Conservation (phyloP, 2,113 vertebrate species). For the Ophiodon elongatus region DNA sequence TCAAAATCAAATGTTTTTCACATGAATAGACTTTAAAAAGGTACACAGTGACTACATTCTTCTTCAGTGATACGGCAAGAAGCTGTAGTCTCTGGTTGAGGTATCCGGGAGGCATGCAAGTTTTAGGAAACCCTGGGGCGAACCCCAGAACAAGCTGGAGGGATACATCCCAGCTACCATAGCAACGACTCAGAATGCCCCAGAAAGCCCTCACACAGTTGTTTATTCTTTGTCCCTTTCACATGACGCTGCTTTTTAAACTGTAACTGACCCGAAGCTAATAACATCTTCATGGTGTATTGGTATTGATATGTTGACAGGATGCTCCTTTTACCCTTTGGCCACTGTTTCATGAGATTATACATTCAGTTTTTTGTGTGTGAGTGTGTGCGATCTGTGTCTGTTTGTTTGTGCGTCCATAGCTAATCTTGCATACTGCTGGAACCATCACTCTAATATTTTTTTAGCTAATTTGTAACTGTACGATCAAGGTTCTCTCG, state of each 20-base stretch:
- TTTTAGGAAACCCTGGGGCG: constrained; percentile 25
- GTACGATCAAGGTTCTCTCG: no score
- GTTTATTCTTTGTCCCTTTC: constrained; percentile 13
- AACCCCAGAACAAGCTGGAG: constrained; percentile 10
- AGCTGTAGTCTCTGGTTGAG: not conserved
- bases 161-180: constrained; percentile 8
- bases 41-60: not conserved
- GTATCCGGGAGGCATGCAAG: not conserved
- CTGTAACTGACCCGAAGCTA: not conserved
- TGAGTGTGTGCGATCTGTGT: not conserved
- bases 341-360: not conserved
- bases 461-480: not conserved
- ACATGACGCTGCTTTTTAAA: constrained; percentile 4
- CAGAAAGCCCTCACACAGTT: constrained; percentile 20
- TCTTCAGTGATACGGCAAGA: not conserved
- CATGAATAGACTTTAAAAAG: no score
- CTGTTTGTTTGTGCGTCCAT: not conserved
- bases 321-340: not conserved
- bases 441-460: not conserved
- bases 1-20: no score
- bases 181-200: not conserved
- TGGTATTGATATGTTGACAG: not conserved
- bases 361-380: no score
- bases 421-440: not conserved
- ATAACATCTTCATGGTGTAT: not conserved